Evolutionary conservation across 1,140 invertebrate species (phyloP).

Genomic region (Gonioctena quinquepunctata): DNA sequence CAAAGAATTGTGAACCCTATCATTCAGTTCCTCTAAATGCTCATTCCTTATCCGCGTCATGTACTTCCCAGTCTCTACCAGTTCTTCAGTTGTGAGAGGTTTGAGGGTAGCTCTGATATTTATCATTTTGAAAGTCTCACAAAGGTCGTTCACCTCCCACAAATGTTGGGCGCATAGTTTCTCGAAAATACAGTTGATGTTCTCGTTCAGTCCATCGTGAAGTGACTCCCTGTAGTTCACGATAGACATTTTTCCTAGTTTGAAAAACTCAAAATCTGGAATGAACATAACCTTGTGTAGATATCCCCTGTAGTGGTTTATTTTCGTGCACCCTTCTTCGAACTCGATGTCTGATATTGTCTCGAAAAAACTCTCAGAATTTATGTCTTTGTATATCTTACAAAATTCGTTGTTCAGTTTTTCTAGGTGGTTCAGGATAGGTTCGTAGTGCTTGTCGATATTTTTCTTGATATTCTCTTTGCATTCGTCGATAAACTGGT

Average conservation of each 20-base stretch:
- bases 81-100: slow-evolving; percentile 55
- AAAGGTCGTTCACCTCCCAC: slow-evolving; percentile 42
- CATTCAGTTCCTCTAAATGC: slow-evolving; percentile 55
- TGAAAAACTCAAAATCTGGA: slow-evolving; percentile 38
- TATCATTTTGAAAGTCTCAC: slow-evolving; percentile 38
- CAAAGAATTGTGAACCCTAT: slow-evolving; percentile 64
- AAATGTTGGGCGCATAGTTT: slow-evolving; percentile 34
- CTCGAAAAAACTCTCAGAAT: slow-evolving; percentile 17
- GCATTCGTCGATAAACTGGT: slow-evolving; percentile 36
- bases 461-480: slow-evolving; percentile 28
- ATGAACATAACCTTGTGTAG: slow-evolving; percentile 35
- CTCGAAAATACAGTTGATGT: slow-evolving; percentile 31
- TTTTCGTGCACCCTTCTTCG: slow-evolving; percentile 37
- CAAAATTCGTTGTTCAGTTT: slow-evolving; percentile 27
- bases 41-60: slow-evolving; percentile 39
- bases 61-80: slow-evolving; percentile 67
- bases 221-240: slow-evolving; percentile 32
- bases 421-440: slow-evolving; percentile 30
- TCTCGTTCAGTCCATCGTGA: slow-evolving; percentile 22
- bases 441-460: slow-evolving; percentile 32
- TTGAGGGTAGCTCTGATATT: slow-evolving; percentile 29
- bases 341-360: slow-evolving; percentile 33
- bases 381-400: slow-evolving; percentile 32
- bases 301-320: slow-evolving; percentile 34
- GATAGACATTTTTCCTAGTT: slow-evolving; percentile 33